Evolutionary conservation across 2,888 invertebrate species (phyloP), one percentile per base, ranked within the genome.

Genomic region (Seira musarum): DNA sequence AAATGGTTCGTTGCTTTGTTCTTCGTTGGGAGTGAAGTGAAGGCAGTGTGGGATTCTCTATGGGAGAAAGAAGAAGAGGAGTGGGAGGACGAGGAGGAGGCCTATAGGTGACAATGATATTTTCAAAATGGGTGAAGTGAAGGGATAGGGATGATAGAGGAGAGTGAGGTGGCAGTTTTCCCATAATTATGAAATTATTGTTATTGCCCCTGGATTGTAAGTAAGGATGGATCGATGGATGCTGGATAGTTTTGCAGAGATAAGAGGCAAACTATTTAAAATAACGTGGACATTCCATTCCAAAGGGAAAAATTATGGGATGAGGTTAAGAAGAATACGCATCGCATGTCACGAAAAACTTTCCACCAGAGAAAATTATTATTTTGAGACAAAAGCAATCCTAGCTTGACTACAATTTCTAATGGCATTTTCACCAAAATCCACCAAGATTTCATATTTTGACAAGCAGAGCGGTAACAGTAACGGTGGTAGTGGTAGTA

Each of bases 151-250:
- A 40, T 40, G 40, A 40, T 40, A 40, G 40, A 40, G 40, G 40
- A 67, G 15, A 63, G 64, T 63, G 65, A 71, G 71, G 78, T 78
- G 78, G 71, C 78, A 78, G 65, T 78, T 78, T 77, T 71, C 71
- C 69, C 61, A 76, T 76, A 68, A 68, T 69, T 67, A 63, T 40
- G 40, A 40, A 40, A 40, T 40, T 40, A 40, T 40, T 40, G 40
- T 40, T 40, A 40, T 40, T 40, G 40, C 40, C 40, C 40, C 40
- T 13, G 40, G 40, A 40, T 40, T 40, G 40, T 40, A 40, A 40
- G 40, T 8, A 40, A 40, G 13, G 40, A 40, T 8, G 40, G 40
- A 40, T 40, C 40, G 40, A 40, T 40, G 40, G 40, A 40, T 40
- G 40, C 40, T 40, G 40, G 40, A 40, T 40, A 40, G 40, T 40